Evolutionary conservation across 2,888 invertebrate genomes (phyloP), one percentile per base, ranked within the genome.

Genomic region (Eristalis arbustorum): DNA sequence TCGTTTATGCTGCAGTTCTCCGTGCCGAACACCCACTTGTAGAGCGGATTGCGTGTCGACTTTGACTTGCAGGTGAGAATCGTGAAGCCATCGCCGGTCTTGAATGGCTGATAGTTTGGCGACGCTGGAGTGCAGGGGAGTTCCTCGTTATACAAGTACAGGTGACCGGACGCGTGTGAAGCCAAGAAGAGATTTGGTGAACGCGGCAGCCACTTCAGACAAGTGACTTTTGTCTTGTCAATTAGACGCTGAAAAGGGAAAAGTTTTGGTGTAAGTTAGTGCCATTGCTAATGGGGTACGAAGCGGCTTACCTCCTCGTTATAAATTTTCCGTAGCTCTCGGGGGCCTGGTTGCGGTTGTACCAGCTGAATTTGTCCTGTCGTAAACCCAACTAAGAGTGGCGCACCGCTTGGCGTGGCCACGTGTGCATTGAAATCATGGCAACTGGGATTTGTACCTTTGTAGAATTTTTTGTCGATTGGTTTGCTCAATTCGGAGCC

Each of bases 401-500:
- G 96, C 25, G 98, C 97, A 92, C 96, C 96, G 85, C 98, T 98
- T 18, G 95, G 94, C 80, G 96, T 96, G 91, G 97, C 96, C 71
- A 96, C 96, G 89, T 96, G 94, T 69, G 95, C 95, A 94, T 99
- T 99, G 93, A 99, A 99, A 94, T 99, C 98, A 92, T 99, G 99
- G 93, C 99, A 99, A 31, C 99, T 99, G 22, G 99, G 99, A 94
- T 98, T 98, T 72, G 98, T 99, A 91, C 99, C 99, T 94, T 99
- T 99, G 93, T 99, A 99, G 91, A 98, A 96, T 93, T 99, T 97
- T 93, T 99, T 99, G 93, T 99, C 99, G 89, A 99, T 96, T 59
- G 99, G 99, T 93, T 98, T 98, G 88, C 97, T 97, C 91, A 98
- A 95, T 94, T 99, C 99, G 89, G 98, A 97, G 89, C 98, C 98